These are phyloP conservation scores for Phainopepla nitens DNA, from an alignment of 2,113 vertebrate genomes.

Conservation along the genomic window DNA sequence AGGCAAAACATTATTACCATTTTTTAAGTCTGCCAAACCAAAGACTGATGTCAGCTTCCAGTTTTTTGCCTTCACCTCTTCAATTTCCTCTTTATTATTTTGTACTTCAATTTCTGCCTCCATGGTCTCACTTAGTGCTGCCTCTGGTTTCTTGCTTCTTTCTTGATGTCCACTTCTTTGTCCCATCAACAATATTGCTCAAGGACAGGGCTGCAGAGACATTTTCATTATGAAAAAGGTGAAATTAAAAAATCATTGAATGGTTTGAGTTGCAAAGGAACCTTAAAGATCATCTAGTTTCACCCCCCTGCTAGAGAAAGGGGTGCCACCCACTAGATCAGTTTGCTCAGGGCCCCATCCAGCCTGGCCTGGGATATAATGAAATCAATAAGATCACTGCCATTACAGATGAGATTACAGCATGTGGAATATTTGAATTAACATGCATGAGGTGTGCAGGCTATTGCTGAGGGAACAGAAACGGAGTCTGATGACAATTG, in stretches of 20 bases:
- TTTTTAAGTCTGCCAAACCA: conserved; percentile 48
- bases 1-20: conserved; percentile 28
- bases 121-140: background rate
- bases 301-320: background rate
- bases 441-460: accelerated
- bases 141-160: background rate
- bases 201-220: background rate
- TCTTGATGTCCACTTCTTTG: background rate
- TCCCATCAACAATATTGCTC: background rate
- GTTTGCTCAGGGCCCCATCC: background rate
- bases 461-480: background rate
- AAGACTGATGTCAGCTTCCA: background rate
- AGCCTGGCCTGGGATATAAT: background rate
- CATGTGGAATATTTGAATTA: background rate
- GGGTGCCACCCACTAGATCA: background rate
- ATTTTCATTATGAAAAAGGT: background rate
- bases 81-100: background rate
- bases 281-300: background rate
- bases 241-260: background rate
- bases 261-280: background rate
- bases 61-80: background rate
- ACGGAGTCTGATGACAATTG: accelerated
- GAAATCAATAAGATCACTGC: background rate
- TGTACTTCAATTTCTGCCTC: background rate
- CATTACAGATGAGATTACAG: too few species aligned